Conservation (phyloP, 2,888 invertebrate species). For the Megaustenia siamemsis region DNA sequence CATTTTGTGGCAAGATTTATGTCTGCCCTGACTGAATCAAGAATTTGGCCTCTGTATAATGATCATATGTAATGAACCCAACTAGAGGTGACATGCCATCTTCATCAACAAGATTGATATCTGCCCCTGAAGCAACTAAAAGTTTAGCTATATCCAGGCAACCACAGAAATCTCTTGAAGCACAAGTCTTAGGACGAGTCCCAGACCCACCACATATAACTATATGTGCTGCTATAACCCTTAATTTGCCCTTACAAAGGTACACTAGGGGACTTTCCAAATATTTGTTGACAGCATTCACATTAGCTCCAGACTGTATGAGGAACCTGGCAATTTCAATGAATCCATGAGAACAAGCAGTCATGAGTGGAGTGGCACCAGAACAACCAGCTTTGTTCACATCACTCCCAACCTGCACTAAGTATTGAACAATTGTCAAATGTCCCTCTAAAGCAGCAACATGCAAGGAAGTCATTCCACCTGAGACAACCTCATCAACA, state of each 20-base stretch:
- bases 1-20: background rate
- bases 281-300: background rate
- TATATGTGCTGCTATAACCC: background rate
- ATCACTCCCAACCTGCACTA: background rate
- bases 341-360: conserved; percentile 10
- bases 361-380: conserved; percentile 19
- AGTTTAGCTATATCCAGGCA: conserved; percentile 22
- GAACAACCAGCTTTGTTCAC: background rate
- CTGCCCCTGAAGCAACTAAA: conserved; percentile 3
- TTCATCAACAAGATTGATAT: background rate
- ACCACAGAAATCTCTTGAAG: background rate
- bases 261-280: background rate
- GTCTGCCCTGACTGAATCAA: background rate
- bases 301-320: background rate
- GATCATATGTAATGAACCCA: background rate
- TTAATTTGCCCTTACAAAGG: background rate
- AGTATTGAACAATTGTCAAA: background rate
- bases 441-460: conserved; percentile 9
- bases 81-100: background rate
- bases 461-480: conserved; percentile 14
- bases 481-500: background rate
- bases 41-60: background rate
- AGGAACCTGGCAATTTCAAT: background rate
- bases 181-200: background rate
- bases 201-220: background rate